Percentiles rank a stretch among this genome's conserved stretches.
Conservation (phyloP, 2,113 vertebrate genomes). For the Phrynocephalus versicolor region DNA sequence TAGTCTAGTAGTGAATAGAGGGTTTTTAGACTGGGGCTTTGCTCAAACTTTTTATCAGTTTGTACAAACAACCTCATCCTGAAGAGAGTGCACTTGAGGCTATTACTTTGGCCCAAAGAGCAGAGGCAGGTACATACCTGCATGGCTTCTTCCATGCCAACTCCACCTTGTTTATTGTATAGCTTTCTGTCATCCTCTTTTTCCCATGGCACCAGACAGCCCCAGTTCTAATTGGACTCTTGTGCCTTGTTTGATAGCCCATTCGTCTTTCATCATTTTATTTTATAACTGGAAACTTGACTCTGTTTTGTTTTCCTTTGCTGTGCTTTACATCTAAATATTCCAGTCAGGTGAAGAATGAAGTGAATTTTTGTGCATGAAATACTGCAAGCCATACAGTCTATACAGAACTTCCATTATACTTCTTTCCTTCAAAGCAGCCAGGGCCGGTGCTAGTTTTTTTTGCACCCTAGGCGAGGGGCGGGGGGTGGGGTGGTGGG, state of each 20-base stretch:
- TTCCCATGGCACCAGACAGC: conserved; percentile 61
- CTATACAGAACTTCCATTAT: not conserved
- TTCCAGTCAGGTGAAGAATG: conserved; percentile 7
- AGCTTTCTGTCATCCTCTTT: conserved; percentile 58
- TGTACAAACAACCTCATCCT: conserved; percentile 33
- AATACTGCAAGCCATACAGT: not conserved
- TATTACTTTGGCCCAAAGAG: conserved; percentile 46
- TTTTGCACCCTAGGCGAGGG: no score
- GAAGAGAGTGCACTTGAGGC: conserved; percentile 7
- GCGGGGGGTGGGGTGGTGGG: no score
- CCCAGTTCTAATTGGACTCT: conserved; percentile 58
- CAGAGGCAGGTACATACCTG: conserved; percentile 63
- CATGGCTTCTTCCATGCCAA: conserved; percentile 49
- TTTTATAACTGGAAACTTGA: conserved; percentile 54
- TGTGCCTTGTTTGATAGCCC: conserved; percentile 55
- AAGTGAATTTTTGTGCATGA: not conserved
- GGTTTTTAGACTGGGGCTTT: no score
- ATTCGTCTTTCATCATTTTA: conserved; percentile 36
- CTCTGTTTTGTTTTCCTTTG: not conserved
- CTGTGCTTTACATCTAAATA: conserved; percentile 24
- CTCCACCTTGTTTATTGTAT: conserved; percentile 58
- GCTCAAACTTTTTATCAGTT: conserved; percentile 8
- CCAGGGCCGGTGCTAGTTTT: no score
- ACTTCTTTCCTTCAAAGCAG: no score
- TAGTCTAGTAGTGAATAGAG: no score